These are phyloP conservation scores for human (Homo sapiens) DNA, from an alignment of 2,113 vertebrate species.

Conservation along the genomic window DNA sequence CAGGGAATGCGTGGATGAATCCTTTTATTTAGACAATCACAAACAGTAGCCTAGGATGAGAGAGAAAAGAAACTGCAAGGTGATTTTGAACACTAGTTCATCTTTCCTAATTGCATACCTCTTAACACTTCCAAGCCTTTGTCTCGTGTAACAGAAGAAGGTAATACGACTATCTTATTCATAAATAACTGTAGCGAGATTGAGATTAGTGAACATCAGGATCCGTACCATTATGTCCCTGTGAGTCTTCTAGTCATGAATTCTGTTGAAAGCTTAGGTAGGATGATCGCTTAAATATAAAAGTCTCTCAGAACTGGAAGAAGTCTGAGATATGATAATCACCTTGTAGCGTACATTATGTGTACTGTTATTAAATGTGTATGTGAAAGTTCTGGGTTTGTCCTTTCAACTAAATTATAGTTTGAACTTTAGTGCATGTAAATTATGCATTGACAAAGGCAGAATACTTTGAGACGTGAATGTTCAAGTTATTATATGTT, in stretches of 20 bases:
- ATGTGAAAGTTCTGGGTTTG: not conserved
- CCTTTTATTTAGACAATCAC: not conserved
- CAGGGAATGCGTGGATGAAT: not conserved
- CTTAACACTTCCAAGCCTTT: not conserved
- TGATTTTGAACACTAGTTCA: not conserved
- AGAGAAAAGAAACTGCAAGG: not conserved
- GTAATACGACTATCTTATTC: not conserved
- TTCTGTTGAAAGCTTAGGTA: not conserved
- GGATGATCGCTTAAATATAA: not conserved
- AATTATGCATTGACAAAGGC: not conserved
- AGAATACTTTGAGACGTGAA: not conserved
- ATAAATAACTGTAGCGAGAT: not conserved
- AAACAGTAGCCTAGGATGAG: not conserved
- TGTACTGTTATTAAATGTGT: not conserved
- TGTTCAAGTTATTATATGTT: not conserved
- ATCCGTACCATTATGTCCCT: not conserved
- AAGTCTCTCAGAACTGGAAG: not conserved
- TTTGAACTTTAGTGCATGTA: not conserved
- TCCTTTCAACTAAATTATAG: slow-evolving; percentile 7
- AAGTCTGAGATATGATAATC: not conserved
- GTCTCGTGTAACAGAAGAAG: not conserved
- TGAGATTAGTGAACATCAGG: not conserved
- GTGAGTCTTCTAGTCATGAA: not conserved
- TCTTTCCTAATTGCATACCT: not conserved
- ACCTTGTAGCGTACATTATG: not conserved